Evolutionary conservation across 2,113 vertebrate species (phyloP).

Genomic region (Genyomyrus donnyi): DNA sequence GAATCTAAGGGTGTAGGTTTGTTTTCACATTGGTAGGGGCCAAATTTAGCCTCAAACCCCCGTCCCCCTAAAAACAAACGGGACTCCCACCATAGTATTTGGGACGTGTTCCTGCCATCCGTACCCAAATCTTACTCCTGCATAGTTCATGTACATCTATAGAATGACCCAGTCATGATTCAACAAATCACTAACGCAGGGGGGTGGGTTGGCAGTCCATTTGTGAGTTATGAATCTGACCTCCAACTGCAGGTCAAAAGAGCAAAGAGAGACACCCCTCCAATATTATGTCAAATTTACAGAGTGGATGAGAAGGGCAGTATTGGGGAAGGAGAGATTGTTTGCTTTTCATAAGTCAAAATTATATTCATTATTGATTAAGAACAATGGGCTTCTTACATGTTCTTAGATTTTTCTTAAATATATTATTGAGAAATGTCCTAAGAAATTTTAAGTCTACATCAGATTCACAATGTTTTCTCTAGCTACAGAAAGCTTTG

Average conservation of each 20-base stretch:
- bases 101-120: neutral
- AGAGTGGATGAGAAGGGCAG: neutral
- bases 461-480: neutral
- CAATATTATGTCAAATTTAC: neutral
- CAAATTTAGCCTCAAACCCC: neutral
- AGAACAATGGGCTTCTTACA: neutral
- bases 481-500: neutral
- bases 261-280: neutral
- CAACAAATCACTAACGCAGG: neutral
- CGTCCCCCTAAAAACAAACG: neutral
- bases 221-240: neutral
- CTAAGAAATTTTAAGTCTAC: neutral
- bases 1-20: neutral
- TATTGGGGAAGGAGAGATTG: neutral
- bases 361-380: neutral
- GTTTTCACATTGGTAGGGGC: neutral
- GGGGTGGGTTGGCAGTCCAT: too few species aligned
- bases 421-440: neutral
- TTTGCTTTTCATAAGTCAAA: neutral
- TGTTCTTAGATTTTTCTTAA: neutral
- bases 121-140: conserved; percentile 39
- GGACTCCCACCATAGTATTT: neutral
- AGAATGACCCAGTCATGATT: conserved; percentile 24
- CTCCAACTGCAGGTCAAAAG: neutral
- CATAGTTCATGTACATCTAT: conserved; percentile 32